Conservation (phyloP, 1,140 invertebrate species). For the Ceratoteleas bidentatus region DNA sequence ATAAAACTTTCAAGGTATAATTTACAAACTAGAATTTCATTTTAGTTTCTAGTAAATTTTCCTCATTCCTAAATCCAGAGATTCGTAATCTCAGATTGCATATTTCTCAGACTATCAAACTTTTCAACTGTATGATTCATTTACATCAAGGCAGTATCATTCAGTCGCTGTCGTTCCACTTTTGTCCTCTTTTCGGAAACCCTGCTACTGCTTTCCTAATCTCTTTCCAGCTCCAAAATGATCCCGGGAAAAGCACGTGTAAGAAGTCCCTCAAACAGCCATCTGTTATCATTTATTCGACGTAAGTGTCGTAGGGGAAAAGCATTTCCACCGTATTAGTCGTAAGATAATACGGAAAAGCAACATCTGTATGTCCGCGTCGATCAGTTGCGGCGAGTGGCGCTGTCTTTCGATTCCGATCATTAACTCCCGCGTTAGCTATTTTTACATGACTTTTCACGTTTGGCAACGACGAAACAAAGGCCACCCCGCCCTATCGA, state of each 20-base stretch:
- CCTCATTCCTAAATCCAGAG: no score
- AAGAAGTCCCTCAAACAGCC: conserved; percentile 46
- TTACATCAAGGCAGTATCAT: no score
- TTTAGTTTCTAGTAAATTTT: no score
- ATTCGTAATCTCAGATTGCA: no score
- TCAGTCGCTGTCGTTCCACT: neutral
- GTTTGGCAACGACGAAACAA: conserved; percentile 5
- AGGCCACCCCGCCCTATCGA: neutral
- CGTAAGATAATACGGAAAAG: conserved; percentile 43
- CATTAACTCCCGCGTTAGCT: conserved; percentile 20
- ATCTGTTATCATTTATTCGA: conserved; percentile 51
- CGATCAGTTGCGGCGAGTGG: neutral
- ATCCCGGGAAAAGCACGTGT: conserved; percentile 47
- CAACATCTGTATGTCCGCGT: conserved; percentile 41
- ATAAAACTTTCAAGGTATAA: no score
- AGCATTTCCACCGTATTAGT: conserved; percentile 37
- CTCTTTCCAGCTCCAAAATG: conserved; percentile 11
- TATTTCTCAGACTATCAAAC: no score
- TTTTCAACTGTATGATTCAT: no score
- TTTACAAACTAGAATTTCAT: no score
- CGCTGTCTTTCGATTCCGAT: conserved; percentile 30
- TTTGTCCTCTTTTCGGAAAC: neutral
- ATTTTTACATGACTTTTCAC: conserved; percentile 24
- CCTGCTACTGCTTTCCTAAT: neutral
- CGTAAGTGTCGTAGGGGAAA: conserved; percentile 37